Evolutionary conservation across 2,113 vertebrate species (phyloP).

Genomic region (Daubentonia madagascariensis): DNA sequence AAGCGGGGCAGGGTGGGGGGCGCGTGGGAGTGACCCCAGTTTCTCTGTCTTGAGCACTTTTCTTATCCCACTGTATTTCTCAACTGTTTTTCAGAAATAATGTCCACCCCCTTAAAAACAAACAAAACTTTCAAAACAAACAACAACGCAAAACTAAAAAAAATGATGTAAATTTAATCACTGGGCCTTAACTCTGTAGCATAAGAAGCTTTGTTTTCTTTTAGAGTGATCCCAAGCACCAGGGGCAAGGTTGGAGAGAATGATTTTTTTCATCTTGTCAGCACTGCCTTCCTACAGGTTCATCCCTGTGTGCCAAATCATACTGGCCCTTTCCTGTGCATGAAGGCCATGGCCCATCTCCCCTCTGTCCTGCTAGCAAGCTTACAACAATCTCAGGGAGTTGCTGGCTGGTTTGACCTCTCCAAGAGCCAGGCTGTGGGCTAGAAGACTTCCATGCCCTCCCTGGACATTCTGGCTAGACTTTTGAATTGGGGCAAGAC

Average conservation of each 20-base stretch:
- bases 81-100: not conserved
- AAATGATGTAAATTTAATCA: not conserved
- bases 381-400: fast-evolving
- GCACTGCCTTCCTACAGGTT: not conserved
- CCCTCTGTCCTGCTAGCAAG: not conserved
- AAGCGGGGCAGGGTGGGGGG: not conserved
- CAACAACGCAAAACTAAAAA: not conserved
- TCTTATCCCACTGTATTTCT: not conserved
- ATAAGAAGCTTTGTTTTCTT: not conserved
- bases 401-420: not conserved
- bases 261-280: not conserved
- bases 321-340: not conserved
- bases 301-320: not conserved
- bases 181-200: not conserved
- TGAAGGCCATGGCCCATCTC: not conserved
- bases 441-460: not conserved
- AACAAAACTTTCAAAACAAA: not conserved
- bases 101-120: not conserved
- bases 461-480: not conserved
- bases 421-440: not conserved
- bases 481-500: not conserved
- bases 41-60: not conserved
- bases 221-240: not conserved
- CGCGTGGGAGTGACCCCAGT: not conserved
- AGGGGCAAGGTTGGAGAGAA: not conserved